A percentile compares a stretch with the other conserved stretches of the same genome.
Evolutionary conservation across 2,113 vertebrate genomes (phyloP).

Genomic region (Fukomys damarensis): DNA sequence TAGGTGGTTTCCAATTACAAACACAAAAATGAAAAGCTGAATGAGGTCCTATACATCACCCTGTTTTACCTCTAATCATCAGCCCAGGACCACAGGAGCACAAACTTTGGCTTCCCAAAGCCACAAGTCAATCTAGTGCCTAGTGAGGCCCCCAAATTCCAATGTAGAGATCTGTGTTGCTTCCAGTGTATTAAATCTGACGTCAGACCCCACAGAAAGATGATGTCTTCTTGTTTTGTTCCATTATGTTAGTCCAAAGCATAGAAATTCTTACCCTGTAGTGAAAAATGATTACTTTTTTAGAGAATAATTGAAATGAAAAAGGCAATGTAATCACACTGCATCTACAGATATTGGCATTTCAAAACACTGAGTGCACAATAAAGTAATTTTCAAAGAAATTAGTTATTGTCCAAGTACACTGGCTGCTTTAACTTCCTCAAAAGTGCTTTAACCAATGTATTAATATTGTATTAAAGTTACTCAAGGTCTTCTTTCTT

Average conservation of each 20-base stretch:
- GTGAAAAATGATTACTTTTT: conserved; percentile 71
- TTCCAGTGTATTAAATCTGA: conserved; percentile 69
- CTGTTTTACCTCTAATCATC: background rate
- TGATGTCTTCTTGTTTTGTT: conserved; percentile 60
- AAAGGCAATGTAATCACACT: conserved; percentile 62
- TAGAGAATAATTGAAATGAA: conserved; percentile 64
- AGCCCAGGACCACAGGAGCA: background rate
- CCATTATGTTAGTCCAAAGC: conserved; percentile 59
- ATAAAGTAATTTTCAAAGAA: conserved; percentile 72
- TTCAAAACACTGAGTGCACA: conserved; percentile 61
- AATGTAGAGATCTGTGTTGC: background rate
- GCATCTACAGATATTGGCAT: conserved; percentile 66
- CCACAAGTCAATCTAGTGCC: background rate
- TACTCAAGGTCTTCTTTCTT: conserved; percentile 46
- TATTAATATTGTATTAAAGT: conserved; percentile 55
- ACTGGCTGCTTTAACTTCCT: conserved; percentile 44
- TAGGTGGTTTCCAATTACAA: background rate
- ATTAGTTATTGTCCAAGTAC: conserved; percentile 65
- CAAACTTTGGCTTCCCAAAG: background rate
- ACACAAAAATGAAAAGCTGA: background rate
- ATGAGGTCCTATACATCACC: background rate
- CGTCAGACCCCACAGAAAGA: conserved; percentile 48
- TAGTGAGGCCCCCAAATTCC: background rate
- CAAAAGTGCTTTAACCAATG: conserved; percentile 39
- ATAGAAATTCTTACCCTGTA: conserved; percentile 45